These are phyloP conservation scores for Ligdia adustata DNA, from an alignment of 2,888 invertebrate genomes.

Conservation along the genomic window DNA sequence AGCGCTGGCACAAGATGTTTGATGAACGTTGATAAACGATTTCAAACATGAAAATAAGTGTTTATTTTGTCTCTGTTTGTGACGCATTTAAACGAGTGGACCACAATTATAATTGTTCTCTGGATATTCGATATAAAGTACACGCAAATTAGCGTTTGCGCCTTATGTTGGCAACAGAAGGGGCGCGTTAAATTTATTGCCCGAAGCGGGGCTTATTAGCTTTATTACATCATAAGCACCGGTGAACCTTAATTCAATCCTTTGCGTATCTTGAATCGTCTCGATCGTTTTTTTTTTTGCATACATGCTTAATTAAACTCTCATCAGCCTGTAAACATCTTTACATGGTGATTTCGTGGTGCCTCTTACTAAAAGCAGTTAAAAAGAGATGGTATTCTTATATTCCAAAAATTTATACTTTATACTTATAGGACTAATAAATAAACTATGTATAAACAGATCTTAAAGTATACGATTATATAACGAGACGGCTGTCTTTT, in stretches of 20 bases:
- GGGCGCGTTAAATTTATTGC: slow-evolving; percentile 62
- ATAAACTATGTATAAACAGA: no score
- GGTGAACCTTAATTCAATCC: slow-evolving; percentile 62
- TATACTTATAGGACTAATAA: no score
- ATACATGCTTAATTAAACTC: slow-evolving; percentile 42
- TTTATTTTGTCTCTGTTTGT: no score
- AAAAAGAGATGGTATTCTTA: no score
- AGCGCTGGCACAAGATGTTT: slow-evolving; percentile 34
- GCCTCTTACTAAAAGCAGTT: no score
- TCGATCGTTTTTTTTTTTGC: no score
- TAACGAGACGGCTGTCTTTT: no score
- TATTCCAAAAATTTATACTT: no score
- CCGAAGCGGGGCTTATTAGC: slow-evolving; percentile 51
- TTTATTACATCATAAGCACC: slow-evolving; percentile 67
- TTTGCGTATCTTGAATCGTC: slow-evolving; percentile 43
- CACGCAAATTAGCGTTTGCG: slow-evolving; percentile 58
- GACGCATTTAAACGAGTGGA: no score
- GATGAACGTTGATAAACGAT: slow-evolving; percentile 29
- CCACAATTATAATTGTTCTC: slow-evolving; percentile 3
- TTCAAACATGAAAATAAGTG: slow-evolving; percentile 43
- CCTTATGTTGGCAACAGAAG: slow-evolving; percentile 66
- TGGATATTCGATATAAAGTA: slow-evolving; percentile 41
- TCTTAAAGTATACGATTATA: no score
- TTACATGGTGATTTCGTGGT: slow-evolving; percentile 28
- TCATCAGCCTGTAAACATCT: slow-evolving; percentile 39